A percentile compares a stretch with the other conserved stretches of the same genome.
Conservation (phyloP, 2,888 invertebrate species). For the Chrysolina haemoptera region DNA sequence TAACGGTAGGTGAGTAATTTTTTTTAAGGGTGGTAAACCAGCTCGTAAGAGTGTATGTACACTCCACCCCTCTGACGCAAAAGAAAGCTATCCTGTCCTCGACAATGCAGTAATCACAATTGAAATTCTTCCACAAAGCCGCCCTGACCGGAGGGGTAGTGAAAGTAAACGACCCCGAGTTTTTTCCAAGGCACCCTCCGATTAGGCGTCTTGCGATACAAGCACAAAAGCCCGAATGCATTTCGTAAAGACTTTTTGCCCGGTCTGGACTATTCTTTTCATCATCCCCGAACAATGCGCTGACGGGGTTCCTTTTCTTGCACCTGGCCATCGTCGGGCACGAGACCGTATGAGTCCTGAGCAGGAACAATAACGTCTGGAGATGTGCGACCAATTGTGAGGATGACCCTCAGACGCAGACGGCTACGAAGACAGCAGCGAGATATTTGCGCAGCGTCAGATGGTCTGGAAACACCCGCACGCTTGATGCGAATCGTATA, state of each 20-base stretch:
- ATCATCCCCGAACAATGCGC: conserved; percentile 32
- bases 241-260: conserved; percentile 54
- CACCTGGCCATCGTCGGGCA: conserved; percentile 52
- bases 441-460: conserved; percentile 30
- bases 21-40: conserved; percentile 52
- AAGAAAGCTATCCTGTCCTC: conserved; percentile 55
- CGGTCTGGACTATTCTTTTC: conserved; percentile 49
- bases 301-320: conserved; percentile 46
- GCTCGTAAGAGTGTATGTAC: conserved; percentile 41
- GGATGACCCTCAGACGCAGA: conserved; percentile 36
- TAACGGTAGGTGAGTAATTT: conserved; percentile 44
- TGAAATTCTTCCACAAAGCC: conserved; percentile 48
- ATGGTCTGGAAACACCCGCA: conserved; percentile 14
- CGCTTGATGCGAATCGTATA: neutral
- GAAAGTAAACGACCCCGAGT: conserved; percentile 49
- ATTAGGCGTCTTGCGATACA: conserved; percentile 49
- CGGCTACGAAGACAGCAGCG: conserved; percentile 17
- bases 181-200: conserved; percentile 37
- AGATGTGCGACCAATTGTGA: conserved; percentile 26
- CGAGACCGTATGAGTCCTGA: conserved; percentile 48
- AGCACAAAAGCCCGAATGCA: conserved; percentile 40
- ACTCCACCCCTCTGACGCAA: conserved; percentile 48
- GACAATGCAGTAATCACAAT: conserved; percentile 55
- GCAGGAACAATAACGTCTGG: conserved; percentile 55
- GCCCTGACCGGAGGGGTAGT: conserved; percentile 51